Evolutionary conservation across 2,797 vertebrate species (phyloP), one percentile per base, ranked within the genome.

Genomic region (Sebastes trivittatus): DNA sequence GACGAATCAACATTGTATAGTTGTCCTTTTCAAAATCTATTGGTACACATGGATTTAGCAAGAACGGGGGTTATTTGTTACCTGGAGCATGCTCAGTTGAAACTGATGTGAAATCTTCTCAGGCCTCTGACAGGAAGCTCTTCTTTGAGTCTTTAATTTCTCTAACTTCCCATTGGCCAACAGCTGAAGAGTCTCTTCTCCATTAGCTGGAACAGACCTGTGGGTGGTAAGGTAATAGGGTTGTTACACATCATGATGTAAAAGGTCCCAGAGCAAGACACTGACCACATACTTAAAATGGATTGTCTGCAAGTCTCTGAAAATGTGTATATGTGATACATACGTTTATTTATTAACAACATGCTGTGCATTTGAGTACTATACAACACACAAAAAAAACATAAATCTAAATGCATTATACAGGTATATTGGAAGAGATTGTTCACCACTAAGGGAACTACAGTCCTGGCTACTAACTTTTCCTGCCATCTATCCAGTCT

Each of bases 21-120:
- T 13, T 34, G 1, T 54, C 16, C 16, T 32, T 25, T 70, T 46
- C 4, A 63, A 58, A 69, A 62, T 66, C 10, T 66, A n/a, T 29
- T 68, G 2, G 2, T 25, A 36, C 20, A 65, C 4, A 60, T 6
- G 4, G 16, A 68, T 66, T 30, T 49, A 29, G 8, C 1, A 38
- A 20, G 22, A 58, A 7, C 20, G 5, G 38, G 30, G 5, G 20
- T 52, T 54, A 34, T 49, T 27, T 27, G 63, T 84, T 52, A 98
- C 98, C 97, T 98, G 97, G 63, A 98, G 96, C 89, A 98, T 97
- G 60, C 93, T 96, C 75, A 99, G 95, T 74, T 98, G 97, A 90
- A 98, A 99, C 78, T 96, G 97, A 84, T 96, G 95, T 34, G 91
- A 86, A 74, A 87, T 85, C 77, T 97, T 98, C 25, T 98, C 98